A percentile compares a stretch with the other conserved stretches of the same genome.
These are phyloP conservation scores for Varanus salvator DNA, from an alignment of 2,113 vertebrate genomes.

Conservation along the genomic window DNA sequence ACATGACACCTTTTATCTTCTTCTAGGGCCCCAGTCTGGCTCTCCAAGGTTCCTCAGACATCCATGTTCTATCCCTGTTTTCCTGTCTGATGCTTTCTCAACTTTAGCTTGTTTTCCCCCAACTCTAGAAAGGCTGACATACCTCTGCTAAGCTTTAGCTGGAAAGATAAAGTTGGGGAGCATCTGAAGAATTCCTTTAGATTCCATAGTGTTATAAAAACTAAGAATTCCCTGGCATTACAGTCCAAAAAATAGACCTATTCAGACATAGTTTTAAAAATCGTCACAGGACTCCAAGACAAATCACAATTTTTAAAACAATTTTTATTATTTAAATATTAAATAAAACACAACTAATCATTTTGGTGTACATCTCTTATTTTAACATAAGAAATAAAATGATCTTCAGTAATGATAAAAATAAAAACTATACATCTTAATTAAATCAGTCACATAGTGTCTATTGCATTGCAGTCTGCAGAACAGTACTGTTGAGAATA, in stretches of 20 bases:
- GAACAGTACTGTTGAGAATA: constrained; percentile 58
- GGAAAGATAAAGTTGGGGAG: not conserved
- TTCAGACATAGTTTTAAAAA: not conserved
- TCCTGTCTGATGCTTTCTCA: no score
- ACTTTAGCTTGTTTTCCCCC: no score
- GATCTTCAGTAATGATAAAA: constrained; percentile 78
- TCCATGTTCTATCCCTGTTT: no score
- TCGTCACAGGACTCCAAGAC: not conserved
- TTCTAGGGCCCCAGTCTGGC: no score
- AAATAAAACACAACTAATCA: constrained; percentile 84
- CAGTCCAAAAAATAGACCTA: not conserved
- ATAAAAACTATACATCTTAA: constrained; percentile 74
- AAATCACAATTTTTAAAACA: constrained; percentile 65
- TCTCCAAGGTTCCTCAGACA: no score
- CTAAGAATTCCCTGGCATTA: not conserved
- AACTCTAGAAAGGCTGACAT: no score
- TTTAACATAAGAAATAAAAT: constrained; percentile 79
- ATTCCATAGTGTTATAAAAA: not conserved
- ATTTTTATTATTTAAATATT: constrained; percentile 84
- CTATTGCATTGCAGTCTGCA: constrained; percentile 66
- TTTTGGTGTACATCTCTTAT: constrained; percentile 78
- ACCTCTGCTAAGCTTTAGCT: no score
- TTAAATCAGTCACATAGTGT: constrained; percentile 71
- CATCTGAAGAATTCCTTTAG: not conserved
- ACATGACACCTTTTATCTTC: no score